phyloP scores from a whole-genome alignment of 2,888 invertebrate genomes.

The Drosophila lutescens region DNA sequence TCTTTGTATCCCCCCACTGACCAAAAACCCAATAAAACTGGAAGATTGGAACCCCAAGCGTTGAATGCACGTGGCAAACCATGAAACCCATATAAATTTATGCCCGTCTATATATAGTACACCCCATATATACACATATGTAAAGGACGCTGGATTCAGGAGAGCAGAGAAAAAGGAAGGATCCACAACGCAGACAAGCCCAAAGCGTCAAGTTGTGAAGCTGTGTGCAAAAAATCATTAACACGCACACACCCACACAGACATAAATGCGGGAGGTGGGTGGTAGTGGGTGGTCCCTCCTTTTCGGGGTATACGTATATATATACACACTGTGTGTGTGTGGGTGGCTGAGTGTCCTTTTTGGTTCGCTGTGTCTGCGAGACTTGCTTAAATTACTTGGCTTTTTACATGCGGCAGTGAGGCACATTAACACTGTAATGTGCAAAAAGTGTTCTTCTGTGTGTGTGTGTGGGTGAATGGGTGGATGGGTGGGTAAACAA shows the following conservation, averaged over 20 bases:
- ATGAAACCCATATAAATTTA: constrained; percentile 67
- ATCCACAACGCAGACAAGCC: constrained; percentile 41
- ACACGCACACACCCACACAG: constrained; percentile 72
- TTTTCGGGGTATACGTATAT: background rate
- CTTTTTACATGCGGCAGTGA: constrained; percentile 82
- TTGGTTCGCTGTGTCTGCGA: constrained; percentile 37
- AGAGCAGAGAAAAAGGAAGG: constrained; percentile 15
- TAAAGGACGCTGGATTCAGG: constrained; percentile 20
- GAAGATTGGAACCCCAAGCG: constrained; percentile 52
- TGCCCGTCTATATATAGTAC: constrained; percentile 34
- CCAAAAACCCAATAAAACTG: constrained; percentile 9
- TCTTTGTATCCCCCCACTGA: background rate
- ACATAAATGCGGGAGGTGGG: constrained; percentile 1
- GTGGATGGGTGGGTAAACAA: constrained; percentile 58
- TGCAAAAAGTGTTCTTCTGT: constrained; percentile 76
- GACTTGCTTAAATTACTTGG: constrained; percentile 73
- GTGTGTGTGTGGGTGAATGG: constrained; percentile 19
- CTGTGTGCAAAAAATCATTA: constrained; percentile 83
- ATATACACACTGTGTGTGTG: background rate
- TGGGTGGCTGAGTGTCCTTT: constrained; percentile 25
- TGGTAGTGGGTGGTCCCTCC: constrained; percentile 13
- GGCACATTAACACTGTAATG: constrained; percentile 83
- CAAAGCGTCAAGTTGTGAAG: constrained; percentile 78
- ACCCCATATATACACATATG: constrained; percentile 17
- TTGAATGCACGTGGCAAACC: constrained; percentile 70